Conservation (phyloP, 2,797 vertebrate genomes). For the Coreius guichenoti region DNA sequence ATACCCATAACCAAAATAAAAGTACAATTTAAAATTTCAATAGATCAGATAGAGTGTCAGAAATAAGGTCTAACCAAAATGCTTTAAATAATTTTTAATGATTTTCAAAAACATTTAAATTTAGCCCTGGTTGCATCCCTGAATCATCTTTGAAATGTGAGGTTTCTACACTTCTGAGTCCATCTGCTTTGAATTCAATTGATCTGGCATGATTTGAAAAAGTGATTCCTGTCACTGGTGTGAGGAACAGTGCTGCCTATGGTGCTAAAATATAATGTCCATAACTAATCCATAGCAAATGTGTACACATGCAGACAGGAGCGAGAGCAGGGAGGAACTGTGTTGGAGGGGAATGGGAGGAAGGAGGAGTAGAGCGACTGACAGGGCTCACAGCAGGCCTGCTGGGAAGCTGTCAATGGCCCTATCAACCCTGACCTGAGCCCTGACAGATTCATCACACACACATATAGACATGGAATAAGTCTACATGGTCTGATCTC, state of each 20-base stretch:
- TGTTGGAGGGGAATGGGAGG: conserved; percentile 60
- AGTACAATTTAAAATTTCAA: neutral
- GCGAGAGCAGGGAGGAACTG: conserved; percentile 7
- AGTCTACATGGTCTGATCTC: conserved; percentile 18
- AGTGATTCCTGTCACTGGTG: neutral
- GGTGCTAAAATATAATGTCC: conserved; percentile 80
- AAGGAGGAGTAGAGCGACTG: conserved; percentile 63
- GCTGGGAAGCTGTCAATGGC: conserved; percentile 84
- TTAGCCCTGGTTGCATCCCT: neutral
- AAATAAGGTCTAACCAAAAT: neutral
- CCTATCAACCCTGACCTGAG: conserved; percentile 78
- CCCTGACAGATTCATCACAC: conserved; percentile 83
- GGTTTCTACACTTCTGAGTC: neutral
- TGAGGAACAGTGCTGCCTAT: conserved; percentile 64
- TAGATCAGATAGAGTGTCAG: neutral
- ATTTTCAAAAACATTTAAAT: neutral
- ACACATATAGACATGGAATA: conserved; percentile 39
- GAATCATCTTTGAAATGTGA: neutral
- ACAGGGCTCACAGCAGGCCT: conserved; percentile 81
- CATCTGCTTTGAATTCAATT: conserved; percentile 19
- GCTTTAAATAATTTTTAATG: neutral
- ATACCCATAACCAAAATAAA: neutral
- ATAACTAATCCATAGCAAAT: conserved; percentile 83
- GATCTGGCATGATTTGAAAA: neutral
- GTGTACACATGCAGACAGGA: conserved; percentile 65